Evolutionary conservation across 2,113 vertebrate genomes (phyloP).

Genomic region (Eolophus roseicapilla): DNA sequence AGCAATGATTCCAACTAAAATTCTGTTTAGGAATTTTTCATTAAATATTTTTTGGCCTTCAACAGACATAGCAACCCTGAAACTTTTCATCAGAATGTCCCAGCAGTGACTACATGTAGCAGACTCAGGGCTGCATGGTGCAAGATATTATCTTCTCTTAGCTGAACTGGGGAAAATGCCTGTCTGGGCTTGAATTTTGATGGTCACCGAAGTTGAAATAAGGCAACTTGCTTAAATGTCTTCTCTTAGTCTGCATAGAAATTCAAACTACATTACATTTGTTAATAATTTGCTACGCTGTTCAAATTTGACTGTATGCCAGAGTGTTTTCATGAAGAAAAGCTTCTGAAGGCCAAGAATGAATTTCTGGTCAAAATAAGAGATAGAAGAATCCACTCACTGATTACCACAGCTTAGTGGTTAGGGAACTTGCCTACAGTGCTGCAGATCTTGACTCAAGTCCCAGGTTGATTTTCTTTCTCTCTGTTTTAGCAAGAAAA

Average conservation of each 20-base stretch:
- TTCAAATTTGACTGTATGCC: background rate
- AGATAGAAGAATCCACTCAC: background rate
- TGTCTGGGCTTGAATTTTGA: background rate
- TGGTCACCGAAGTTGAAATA: background rate
- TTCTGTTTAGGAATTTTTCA: background rate
- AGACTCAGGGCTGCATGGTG: background rate
- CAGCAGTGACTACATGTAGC: background rate
- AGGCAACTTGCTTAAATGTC: background rate
- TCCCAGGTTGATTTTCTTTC: background rate
- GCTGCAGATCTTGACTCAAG: background rate
- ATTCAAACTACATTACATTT: background rate
- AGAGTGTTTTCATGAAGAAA: background rate
- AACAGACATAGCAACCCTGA: background rate
- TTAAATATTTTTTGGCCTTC: background rate
- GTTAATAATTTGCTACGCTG: background rate
- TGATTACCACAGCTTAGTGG: background rate
- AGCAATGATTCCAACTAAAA: background rate
- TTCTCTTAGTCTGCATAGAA: background rate
- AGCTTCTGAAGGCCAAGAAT: background rate
- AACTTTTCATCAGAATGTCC: background rate
- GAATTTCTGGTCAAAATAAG: background rate
- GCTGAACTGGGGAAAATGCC: background rate
- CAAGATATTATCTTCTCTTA: background rate
- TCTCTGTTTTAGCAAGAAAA: background rate
- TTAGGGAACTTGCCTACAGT: background rate